Conservation (phyloP, 2,113 vertebrate genomes). For the Pelmatolapia mariae region DNA sequence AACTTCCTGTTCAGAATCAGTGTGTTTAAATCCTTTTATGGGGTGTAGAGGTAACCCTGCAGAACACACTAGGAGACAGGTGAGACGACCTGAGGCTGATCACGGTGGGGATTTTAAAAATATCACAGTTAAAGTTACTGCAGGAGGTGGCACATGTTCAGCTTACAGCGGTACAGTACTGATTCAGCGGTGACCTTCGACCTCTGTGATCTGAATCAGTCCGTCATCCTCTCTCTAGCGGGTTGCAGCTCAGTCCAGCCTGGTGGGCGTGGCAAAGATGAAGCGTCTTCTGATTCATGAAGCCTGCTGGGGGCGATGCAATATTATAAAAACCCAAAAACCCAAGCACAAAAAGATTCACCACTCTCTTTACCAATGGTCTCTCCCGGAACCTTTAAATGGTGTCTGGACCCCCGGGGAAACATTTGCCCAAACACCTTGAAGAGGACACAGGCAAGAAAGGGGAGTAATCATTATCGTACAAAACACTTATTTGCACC, state of each 20-base stretch:
- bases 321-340: background rate
- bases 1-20: background rate
- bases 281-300: background rate
- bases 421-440: background rate
- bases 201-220: background rate
- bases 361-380: accelerated
- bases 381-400: background rate
- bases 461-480: background rate
- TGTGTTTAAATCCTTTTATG: background rate
- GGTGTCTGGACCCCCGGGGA: accelerated
- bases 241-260: background rate
- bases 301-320: background rate
- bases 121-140: background rate
- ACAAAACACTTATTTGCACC: background rate
- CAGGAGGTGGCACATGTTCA: background rate
- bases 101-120: background rate
- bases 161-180: background rate
- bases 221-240: background rate
- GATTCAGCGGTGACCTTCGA: background rate
- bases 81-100: background rate
- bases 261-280: background rate
- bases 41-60: background rate
- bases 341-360: background rate
- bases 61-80: background rate
- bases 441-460: background rate